Conservation (phyloP, 2,888 invertebrate genomes). For the Temnothorax unifasciatus region DNA sequence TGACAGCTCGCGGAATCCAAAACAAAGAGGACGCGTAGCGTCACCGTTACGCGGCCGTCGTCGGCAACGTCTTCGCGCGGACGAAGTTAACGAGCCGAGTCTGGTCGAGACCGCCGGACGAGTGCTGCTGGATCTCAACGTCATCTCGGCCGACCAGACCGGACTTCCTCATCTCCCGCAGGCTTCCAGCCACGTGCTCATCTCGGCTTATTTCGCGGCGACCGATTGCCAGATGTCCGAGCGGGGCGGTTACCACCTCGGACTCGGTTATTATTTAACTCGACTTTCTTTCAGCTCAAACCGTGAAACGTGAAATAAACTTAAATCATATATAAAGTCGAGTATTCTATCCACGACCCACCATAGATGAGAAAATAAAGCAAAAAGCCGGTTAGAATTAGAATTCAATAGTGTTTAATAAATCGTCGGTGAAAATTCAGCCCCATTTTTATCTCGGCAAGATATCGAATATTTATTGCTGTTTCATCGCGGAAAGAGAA, state of each 20-base stretch:
- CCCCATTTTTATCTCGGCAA: too few species aligned
- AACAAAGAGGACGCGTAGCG: conserved; percentile 61
- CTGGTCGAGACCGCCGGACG: background rate
- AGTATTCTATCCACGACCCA: too few species aligned
- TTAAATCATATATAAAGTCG: background rate
- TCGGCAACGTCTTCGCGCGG: conserved; percentile 30
- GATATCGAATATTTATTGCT: too few species aligned
- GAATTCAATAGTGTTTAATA: too few species aligned
- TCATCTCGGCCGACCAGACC: conserved; percentile 46
- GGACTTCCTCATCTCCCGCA: conserved; percentile 47
- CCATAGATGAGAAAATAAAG: too few species aligned
- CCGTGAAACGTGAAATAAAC: background rate
- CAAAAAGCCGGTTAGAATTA: too few species aligned
- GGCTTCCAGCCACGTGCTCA: conserved; percentile 37
- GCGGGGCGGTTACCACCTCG: background rate
- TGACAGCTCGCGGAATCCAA: conserved; percentile 62
- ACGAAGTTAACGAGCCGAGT: conserved; percentile 37
- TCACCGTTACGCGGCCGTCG: conserved; percentile 63
- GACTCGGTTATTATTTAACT: background rate
- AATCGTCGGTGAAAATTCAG: too few species aligned
- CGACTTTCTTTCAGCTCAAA: background rate
- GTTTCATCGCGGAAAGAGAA: too few species aligned
- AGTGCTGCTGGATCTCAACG: conserved; percentile 37
- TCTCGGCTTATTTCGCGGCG: conserved; percentile 8
- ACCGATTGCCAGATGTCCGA: conserved; percentile 40